These are phyloP conservation scores for Scaptodrosophila latifasciaeformis DNA, from an alignment of 2,888 invertebrate species.

Conservation along the genomic window DNA sequence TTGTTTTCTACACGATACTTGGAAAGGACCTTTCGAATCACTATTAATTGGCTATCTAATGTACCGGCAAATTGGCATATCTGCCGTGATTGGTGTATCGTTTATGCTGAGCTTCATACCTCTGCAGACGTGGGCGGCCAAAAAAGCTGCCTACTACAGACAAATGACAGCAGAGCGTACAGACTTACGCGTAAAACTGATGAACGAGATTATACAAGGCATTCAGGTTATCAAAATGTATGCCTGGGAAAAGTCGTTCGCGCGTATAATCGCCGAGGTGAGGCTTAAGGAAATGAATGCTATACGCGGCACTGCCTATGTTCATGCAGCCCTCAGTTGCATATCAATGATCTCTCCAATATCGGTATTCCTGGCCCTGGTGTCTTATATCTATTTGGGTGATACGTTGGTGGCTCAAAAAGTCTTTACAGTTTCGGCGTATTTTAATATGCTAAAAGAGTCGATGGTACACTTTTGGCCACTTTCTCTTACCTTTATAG, in stretches of 20 bases:
- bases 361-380: constrained; percentile 84
- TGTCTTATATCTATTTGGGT: constrained; percentile 81
- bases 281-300: constrained; percentile 83
- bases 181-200: constrained; percentile 88
- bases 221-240: constrained; percentile 93
- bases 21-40: constrained; percentile 88
- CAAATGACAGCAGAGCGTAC: constrained; percentile 85
- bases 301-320: constrained; percentile 81
- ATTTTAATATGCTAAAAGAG: constrained; percentile 86
- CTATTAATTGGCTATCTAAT: constrained; percentile 76
- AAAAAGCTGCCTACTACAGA: constrained; percentile 81
- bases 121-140: constrained; percentile 83
- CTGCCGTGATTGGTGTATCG: constrained; percentile 83
- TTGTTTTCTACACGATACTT: constrained; percentile 91
- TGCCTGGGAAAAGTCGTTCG: constrained; percentile 89
- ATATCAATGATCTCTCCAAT: constrained; percentile 87
- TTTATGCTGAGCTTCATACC: constrained; percentile 84
- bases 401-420: constrained; percentile 83
- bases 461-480: constrained; percentile 89
- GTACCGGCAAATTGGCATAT: constrained; percentile 79
- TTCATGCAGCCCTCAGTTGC: constrained; percentile 82
- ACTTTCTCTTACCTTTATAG: constrained; percentile 83
- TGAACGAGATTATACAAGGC: constrained; percentile 91
- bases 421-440: constrained; percentile 86
- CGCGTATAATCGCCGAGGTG: constrained; percentile 82